Evolutionary conservation across 2,797 vertebrate species (phyloP).

Genomic region (Thaleichthys pacificus): DNA sequence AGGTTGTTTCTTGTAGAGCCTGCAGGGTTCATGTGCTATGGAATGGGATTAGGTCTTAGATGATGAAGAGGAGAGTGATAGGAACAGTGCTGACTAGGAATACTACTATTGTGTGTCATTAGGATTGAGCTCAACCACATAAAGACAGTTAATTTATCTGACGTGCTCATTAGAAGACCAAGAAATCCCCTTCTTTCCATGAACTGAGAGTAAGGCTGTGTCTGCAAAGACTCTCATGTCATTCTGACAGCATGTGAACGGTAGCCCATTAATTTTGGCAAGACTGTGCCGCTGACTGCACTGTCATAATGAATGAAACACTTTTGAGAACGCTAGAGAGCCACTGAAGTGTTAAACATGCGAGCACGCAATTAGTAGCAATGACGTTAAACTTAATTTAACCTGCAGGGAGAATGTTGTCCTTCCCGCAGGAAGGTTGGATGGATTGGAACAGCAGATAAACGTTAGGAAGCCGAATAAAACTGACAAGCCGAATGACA

Average conservation of each 20-base stretch:
- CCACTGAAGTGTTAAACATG: slow-evolving; percentile 69
- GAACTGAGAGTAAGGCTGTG: slow-evolving; percentile 16
- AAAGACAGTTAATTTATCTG: slow-evolving; percentile 25
- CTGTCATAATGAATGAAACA: slow-evolving; percentile 63
- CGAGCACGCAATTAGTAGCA: slow-evolving; percentile 62
- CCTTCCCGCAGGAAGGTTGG: slow-evolving; percentile 14
- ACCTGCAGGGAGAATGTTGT: slow-evolving; percentile 57
- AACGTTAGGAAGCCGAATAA: slow-evolving; percentile 36
- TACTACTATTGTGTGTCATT: neutral
- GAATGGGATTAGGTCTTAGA: too few relatives aligned
- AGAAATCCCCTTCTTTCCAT: slow-evolving; percentile 17
- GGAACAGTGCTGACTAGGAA: too few relatives aligned
- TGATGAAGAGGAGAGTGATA: too few relatives aligned
- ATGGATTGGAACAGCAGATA: slow-evolving; percentile 48
- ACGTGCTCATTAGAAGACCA: slow-evolving; percentile 34
- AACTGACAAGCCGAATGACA: slow-evolving; percentile 18
- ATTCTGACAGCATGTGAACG: slow-evolving; percentile 23
- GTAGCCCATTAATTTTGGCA: neutral
- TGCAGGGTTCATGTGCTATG: too few relatives aligned
- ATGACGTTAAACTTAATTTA: slow-evolving; percentile 58
- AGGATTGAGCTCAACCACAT: neutral
- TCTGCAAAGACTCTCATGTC: neutral
- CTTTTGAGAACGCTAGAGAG: slow-evolving; percentile 57
- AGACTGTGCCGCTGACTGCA: slow-evolving; percentile 29
- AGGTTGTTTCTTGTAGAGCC: too few relatives aligned